Evolutionary conservation across 2,888 invertebrate species (phyloP), one percentile per base, ranked within the genome.

Genomic region (Caenorhabditis afra): DNA sequence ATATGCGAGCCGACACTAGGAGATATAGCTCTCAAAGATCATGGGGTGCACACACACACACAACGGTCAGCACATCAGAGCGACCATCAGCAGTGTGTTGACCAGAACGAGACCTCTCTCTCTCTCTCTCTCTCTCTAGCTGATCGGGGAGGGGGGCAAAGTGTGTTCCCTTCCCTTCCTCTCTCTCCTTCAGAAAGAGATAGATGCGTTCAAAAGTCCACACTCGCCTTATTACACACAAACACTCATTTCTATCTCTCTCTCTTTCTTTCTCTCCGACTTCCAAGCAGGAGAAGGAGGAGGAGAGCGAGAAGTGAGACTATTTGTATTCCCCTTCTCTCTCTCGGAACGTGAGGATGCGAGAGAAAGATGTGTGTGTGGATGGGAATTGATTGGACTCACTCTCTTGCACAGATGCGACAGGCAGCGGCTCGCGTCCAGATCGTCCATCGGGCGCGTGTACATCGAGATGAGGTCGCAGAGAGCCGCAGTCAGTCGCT

Each of bases 141-240:
- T 71, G 55, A 29, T 29, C 61, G 53, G 53, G 35, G 35, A 47
- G 16, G 45, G 10, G 44, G 41, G 53, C 47, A 57, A 23, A 65
- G 53, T 67, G 49, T 14, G 16, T 44, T 49, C 39, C 3, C 45
- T 22, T 45, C n/a, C n/a, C 44, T 12, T 23, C 47, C 23, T 49
- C 65, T 58, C 5, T 52, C 18, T 47, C 20, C 3, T 22, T 5
- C 18, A 37, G 22, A 22, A 29, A 20, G 45, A 29, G 62, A 52
- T 61, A 70, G 61, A 70, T 53, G 61, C 58, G 73, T 64, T 64
- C 58, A 64, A n/a, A n/a, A n/a, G n/a, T n/a, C n/a, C n/a, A n/a
- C n/a, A n/a, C n/a, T n/a, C n/a, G n/a, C n/a, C n/a, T n/a, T n/a
- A n/a, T n/a, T n/a, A n/a, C n/a, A n/a, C n/a, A n/a, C n/a, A n/a